Evolutionary conservation across 1,140 invertebrate genomes (phyloP).

Genomic region (Meloidogyne exigua): DNA sequence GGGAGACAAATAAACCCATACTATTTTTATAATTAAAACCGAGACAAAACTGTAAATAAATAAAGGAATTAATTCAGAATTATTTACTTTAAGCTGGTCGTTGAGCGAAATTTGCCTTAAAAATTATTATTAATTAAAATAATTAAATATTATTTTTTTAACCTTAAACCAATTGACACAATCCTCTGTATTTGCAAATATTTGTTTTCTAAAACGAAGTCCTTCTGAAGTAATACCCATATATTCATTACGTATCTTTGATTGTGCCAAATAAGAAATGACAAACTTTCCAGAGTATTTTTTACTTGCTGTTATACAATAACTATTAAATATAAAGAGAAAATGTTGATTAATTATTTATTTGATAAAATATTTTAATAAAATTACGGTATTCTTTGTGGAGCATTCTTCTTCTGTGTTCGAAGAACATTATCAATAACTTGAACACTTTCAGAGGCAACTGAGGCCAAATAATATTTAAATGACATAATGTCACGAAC

Average conservation of each 20-base stretch:
- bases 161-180: constrained; percentile 80
- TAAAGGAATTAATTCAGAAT: neutral
- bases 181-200: constrained; percentile 79
- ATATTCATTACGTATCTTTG: constrained; percentile 82
- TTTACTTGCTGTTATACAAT: constrained; percentile 65
- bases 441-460: constrained; percentile 67
- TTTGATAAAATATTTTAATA: neutral
- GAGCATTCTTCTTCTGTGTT: constrained; percentile 80
- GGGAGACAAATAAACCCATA: neutral
- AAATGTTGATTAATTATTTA: constrained; percentile 9
- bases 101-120: constrained; percentile 4
- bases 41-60: neutral
- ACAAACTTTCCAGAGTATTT: constrained; percentile 91
- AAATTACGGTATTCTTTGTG: constrained; percentile 86
- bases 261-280: constrained; percentile 84
- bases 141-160: constrained; percentile 12
- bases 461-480: constrained; percentile 74
- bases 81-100: neutral
- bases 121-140: neutral
- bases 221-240: constrained; percentile 87
- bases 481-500: constrained; percentile 85
- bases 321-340: constrained; percentile 39
- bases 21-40: neutral
- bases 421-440: constrained; percentile 82
- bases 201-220: constrained; percentile 81